Evolutionary conservation across 2,113 vertebrate genomes (phyloP).

Genomic region (Cinclus mexicanus): DNA sequence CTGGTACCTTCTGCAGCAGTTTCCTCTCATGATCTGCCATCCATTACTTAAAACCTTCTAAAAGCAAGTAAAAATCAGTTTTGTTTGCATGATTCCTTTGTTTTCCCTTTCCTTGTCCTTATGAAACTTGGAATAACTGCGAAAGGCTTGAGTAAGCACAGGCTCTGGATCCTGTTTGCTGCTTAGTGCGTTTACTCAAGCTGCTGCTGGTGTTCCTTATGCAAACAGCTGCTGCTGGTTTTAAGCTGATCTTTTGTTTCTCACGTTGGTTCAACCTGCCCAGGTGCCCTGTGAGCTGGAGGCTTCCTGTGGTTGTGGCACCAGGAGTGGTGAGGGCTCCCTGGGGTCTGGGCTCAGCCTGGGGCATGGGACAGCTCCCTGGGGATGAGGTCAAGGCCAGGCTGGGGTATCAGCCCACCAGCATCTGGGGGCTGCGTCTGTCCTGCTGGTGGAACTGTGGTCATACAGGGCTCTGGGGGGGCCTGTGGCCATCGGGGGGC

Average conservation of each 20-base stretch:
- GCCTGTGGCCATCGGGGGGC: background rate
- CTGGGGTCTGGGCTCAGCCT: background rate
- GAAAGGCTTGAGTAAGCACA: background rate
- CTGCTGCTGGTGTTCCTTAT: background rate
- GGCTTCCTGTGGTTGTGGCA: background rate
- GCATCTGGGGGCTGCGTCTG: background rate
- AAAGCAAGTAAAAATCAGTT: background rate
- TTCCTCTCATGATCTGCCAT: background rate
- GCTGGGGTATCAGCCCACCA: fast-evolving
- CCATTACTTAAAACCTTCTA: background rate
- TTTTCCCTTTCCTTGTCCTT: background rate
- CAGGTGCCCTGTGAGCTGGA: background rate
- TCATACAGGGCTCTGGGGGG: background rate
- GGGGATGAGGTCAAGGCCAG: background rate
- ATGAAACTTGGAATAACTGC: background rate
- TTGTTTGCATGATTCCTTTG: background rate
- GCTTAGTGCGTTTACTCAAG: background rate
- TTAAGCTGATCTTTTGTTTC: background rate
- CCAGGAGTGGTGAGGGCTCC: background rate
- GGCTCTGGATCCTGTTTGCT: background rate
- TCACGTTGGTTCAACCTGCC: fast-evolving
- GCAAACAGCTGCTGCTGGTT: background rate
- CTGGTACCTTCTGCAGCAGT: background rate
- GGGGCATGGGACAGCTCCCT: background rate
- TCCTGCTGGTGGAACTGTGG: fast-evolving